Conservation (phyloP, 2,797 vertebrate species). For the Fratercula arctica region DNA sequence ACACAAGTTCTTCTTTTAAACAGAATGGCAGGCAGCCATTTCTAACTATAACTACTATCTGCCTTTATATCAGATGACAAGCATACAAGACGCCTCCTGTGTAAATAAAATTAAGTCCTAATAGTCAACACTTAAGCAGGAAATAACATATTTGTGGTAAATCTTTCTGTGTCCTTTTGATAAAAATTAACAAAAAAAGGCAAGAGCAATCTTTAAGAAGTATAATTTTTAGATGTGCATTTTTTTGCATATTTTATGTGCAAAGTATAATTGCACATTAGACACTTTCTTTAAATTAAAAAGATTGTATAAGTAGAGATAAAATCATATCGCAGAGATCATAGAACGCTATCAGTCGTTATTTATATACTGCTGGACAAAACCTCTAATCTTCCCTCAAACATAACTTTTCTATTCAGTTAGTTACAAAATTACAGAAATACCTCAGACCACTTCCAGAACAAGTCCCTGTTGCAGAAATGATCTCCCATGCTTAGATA, state of each 20-base stretch:
- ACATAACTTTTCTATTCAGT: background rate
- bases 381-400: background rate
- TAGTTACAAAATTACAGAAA: background rate
- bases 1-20: slow-evolving; percentile 77
- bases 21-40: slow-evolving; percentile 79
- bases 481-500: background rate
- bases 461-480: background rate
- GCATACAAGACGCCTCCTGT: background rate
- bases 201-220: background rate
- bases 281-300: background rate
- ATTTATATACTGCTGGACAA: background rate
- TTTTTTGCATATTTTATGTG: background rate
- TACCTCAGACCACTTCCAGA: background rate
- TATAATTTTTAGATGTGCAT: background rate
- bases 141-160: slow-evolving; percentile 6
- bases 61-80: slow-evolving; percentile 57
- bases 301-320: background rate
- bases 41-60: slow-evolving; percentile 15
- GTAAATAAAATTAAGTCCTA: background rate
- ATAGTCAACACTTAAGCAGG: background rate
- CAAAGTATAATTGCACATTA: background rate
- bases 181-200: background rate
- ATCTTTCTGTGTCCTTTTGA: background rate
- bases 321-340: background rate
- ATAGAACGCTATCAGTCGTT: background rate